Conservation (phyloP, 2,113 vertebrate genomes). For the Mirounga angustirostris region DNA sequence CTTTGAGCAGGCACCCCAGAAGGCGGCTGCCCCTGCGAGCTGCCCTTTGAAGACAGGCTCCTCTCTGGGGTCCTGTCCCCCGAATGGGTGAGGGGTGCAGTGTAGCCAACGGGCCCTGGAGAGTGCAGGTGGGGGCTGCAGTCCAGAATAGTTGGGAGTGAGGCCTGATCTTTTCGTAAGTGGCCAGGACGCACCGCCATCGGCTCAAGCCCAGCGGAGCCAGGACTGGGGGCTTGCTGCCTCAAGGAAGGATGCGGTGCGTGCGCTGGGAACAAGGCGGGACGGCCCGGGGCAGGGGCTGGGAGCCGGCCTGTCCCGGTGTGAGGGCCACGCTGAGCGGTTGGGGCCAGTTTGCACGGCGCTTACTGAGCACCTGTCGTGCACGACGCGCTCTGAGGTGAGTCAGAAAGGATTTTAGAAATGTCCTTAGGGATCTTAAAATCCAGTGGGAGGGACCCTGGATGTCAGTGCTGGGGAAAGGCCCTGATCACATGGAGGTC, state of each 20-base stretch:
- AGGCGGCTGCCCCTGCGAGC: neutral
- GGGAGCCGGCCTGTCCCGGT: neutral
- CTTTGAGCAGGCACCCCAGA: neutral
- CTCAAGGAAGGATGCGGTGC: neutral
- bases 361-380: neutral
- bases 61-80: too few species aligned
- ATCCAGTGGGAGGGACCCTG: neutral
- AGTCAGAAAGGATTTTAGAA: neutral
- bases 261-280: rapidly evolving
- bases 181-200: rapidly evolving
- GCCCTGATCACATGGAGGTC: neutral
- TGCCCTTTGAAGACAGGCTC: neutral
- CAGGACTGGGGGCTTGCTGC: too few species aligned
- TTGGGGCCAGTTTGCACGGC: rapidly evolving
- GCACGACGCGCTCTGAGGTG: neutral
- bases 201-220: neutral
- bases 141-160: rapidly evolving
- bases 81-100: neutral
- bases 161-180: neutral
- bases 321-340: neutral
- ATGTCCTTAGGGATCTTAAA: neutral
- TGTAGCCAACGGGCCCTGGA: neutral
- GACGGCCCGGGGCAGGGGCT: neutral
- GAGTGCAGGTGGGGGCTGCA: neutral
- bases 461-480: neutral